phyloP scores from a whole-genome alignment of 2,113 vertebrate genomes.

The Gallinago undulata region DNA sequence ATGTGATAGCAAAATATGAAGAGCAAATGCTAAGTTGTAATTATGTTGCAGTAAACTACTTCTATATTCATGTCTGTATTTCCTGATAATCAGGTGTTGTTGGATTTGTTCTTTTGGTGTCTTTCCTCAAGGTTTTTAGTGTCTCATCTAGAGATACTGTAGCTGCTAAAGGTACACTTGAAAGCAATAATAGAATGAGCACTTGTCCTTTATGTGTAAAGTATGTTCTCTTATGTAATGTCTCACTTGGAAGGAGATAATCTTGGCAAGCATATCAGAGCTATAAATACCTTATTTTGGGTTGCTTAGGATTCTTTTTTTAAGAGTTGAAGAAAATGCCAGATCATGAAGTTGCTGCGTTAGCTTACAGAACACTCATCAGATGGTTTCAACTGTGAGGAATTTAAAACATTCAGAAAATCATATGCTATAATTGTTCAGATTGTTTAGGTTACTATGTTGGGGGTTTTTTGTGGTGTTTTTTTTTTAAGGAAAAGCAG shows the following conservation, averaged over 20 bases:
- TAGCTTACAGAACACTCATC: neutral
- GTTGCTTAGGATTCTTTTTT: neutral
- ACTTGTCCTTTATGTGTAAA: neutral
- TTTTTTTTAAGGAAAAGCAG: neutral
- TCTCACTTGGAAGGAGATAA: neutral
- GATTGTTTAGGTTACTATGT: neutral
- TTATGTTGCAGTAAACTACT: neutral
- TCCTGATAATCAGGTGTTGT: neutral
- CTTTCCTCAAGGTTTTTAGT: neutral
- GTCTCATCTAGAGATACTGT: neutral
- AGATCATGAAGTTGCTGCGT: neutral
- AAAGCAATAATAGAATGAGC: neutral
- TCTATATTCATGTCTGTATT: neutral
- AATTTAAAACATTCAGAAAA: neutral
- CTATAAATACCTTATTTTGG: neutral
- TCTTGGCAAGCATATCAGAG: neutral
- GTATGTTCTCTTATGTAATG: neutral
- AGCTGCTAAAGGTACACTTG: neutral
- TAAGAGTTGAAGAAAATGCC: neutral
- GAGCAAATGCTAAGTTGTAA: neutral
- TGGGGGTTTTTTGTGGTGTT: too few relatives aligned
- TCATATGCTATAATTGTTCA: neutral
- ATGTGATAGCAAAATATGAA: neutral
- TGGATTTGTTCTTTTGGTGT: neutral
- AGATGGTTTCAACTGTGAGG: neutral